Conservation (phyloP, 2,797 vertebrate species). For the Pangasius djambal region DNA sequence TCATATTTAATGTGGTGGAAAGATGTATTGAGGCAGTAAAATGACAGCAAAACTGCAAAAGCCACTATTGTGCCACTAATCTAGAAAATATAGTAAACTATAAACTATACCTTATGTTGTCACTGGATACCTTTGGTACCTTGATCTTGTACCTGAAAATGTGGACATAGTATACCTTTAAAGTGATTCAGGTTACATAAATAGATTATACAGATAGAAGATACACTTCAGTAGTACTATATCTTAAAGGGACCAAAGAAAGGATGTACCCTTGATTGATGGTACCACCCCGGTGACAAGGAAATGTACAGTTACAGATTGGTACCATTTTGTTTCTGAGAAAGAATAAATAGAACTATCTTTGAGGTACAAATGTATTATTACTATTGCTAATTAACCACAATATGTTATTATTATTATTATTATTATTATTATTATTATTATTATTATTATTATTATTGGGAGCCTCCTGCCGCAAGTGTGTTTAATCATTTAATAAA, state of each 20-base stretch:
- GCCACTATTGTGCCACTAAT: background rate
- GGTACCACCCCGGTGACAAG: no score
- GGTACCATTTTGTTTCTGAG: no score
- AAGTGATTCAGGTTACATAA: background rate
- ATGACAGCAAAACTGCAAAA: background rate
- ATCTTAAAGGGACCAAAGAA: background rate
- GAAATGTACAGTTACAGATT: background rate
- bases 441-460: constrained; percentile 33
- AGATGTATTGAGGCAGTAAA: no score
- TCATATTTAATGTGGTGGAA: background rate
- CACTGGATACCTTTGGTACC: background rate
- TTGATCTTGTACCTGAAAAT: background rate
- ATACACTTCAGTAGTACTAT: background rate
- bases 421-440: constrained; percentile 41
- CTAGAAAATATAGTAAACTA: background rate
- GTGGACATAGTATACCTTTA: background rate
- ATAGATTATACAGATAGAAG: background rate
- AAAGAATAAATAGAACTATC: background rate
- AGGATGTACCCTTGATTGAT: background rate
- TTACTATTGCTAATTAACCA: background rate
- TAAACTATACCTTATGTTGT: background rate
- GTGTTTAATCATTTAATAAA: constrained; percentile 81
- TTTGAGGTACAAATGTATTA: background rate
- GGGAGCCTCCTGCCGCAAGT: constrained; percentile 55
- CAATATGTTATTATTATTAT: background rate